A percentile compares a stretch with the other conserved stretches of the same genome.
Evolutionary conservation across 2,888 invertebrate genomes (phyloP).

Genomic region (Coleophora flavipennella): DNA sequence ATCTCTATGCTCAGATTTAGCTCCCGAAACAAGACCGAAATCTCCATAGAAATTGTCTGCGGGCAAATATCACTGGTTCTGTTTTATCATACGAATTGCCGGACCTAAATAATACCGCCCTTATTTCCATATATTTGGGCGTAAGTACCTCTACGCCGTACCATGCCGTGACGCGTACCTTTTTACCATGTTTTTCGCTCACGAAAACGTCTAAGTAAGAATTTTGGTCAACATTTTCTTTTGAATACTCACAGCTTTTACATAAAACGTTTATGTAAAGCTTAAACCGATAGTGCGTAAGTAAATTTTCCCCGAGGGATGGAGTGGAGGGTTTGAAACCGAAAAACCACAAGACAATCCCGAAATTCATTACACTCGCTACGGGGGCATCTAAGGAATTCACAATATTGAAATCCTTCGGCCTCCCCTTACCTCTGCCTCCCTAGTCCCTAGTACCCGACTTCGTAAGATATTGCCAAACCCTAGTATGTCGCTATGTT

Average conservation of each 20-base stretch:
- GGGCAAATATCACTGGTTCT: slow-evolving; percentile 61
- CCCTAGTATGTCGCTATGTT: slow-evolving; percentile 33
- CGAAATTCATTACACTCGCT: slow-evolving; percentile 68
- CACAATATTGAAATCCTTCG: slow-evolving; percentile 66
- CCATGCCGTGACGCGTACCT: slow-evolving; percentile 45
- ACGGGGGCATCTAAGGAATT: slow-evolving; percentile 62
- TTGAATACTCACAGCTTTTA: slow-evolving; percentile 24
- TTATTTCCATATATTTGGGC: slow-evolving; percentile 58
- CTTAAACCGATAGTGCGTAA: slow-evolving; percentile 35
- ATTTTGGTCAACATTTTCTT: slow-evolving; percentile 25
- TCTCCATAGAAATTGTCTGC: slow-evolving; percentile 69
- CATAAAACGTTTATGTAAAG: slow-evolving; percentile 22
- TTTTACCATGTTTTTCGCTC: slow-evolving; percentile 21
- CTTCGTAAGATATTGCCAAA: slow-evolving; percentile 38
- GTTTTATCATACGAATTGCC: slow-evolving; percentile 68
- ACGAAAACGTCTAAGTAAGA: slow-evolving; percentile 38
- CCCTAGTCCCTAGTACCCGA: slow-evolving; percentile 20
- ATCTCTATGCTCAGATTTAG: slow-evolving; percentile 59
- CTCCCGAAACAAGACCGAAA: slow-evolving; percentile 62
- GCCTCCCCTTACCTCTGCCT: slow-evolving; percentile 23
- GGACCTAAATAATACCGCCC: slow-evolving; percentile 61
- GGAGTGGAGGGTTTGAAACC: slow-evolving; percentile 42
- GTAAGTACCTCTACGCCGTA: slow-evolving; percentile 37
- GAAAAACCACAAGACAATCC: slow-evolving; percentile 69
- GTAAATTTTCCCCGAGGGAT: slow-evolving; percentile 39